Evolutionary conservation across 2,888 invertebrate genomes (phyloP).

Genomic region (Hartigia nigra): DNA sequence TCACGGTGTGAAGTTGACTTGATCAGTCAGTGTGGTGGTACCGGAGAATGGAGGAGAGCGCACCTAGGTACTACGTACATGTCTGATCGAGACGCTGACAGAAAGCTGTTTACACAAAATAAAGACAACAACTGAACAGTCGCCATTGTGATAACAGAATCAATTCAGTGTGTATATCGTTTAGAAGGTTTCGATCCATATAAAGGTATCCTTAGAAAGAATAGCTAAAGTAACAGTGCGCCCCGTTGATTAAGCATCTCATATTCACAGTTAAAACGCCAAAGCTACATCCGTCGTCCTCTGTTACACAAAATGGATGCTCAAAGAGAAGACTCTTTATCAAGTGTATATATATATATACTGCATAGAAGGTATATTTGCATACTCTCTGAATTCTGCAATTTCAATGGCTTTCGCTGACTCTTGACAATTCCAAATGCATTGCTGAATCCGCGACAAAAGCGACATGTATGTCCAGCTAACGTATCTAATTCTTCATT

Average conservation of each 20-base stretch:
- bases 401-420: background rate
- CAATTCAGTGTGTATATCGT: constrained; percentile 15
- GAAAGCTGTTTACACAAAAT: constrained; percentile 65
- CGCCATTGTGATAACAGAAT: constrained; percentile 46
- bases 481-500: background rate
- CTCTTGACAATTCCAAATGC: background rate
- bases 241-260: background rate
- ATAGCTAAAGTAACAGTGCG: background rate
- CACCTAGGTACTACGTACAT: constrained; percentile 65
- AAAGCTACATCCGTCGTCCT: background rate
- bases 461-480: background rate
- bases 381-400: background rate
- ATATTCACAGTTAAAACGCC: constrained; percentile 4
- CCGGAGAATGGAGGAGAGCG: constrained; percentile 61
- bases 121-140: constrained; percentile 65
- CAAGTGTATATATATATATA: background rate
- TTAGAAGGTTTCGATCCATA: constrained; percentile 12
- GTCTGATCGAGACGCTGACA: constrained; percentile 64
- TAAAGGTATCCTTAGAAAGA: background rate
- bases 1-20: constrained; percentile 63
- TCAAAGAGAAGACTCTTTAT: background rate
- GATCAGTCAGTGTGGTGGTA: constrained; percentile 63
- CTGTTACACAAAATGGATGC: background rate
- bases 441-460: background rate
- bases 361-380: background rate